Conservation (phyloP, 92 coral and sea anemone species). For the Phenganax subtilis region DNA sequence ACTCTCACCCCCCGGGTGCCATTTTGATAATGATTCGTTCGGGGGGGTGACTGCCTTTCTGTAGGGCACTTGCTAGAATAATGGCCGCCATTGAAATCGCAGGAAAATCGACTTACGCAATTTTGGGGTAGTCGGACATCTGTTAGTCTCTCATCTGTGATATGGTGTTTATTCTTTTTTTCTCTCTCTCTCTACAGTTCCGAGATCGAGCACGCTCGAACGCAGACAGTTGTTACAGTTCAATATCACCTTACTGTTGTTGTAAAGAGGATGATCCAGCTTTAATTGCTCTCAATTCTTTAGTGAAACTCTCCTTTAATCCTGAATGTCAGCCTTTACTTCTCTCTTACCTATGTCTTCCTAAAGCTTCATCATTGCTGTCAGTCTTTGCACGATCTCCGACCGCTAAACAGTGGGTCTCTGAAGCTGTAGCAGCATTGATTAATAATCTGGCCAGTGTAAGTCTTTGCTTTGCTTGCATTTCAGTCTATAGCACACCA, state of each 20-base stretch:
- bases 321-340: constrained; percentile 91
- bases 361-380: constrained; percentile 83
- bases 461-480: constrained; percentile 41
- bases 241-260: constrained; percentile 62
- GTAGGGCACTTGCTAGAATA: no score
- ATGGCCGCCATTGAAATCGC: no score
- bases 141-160: no score
- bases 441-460: constrained; percentile 90
- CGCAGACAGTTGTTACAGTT: constrained; percentile 40
- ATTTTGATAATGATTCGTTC: no score
- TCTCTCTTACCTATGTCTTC: constrained; percentile 85
- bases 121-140: no score
- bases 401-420: constrained; percentile 53
- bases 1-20: no score
- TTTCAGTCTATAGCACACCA: neutral
- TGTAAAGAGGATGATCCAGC: constrained; percentile 69
- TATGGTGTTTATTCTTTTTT: neutral
- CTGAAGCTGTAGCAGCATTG: constrained; percentile 77
- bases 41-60: no score
- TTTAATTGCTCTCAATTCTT: constrained; percentile 77
- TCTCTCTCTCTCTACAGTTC: neutral
- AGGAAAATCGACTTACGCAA: no score
- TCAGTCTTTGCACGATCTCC: constrained; percentile 64
- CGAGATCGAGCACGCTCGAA: constrained; percentile 38
- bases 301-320: constrained; percentile 85